Conservation (phyloP, 1,140 invertebrate genomes). For the Monomorium pharaonis region DNA sequence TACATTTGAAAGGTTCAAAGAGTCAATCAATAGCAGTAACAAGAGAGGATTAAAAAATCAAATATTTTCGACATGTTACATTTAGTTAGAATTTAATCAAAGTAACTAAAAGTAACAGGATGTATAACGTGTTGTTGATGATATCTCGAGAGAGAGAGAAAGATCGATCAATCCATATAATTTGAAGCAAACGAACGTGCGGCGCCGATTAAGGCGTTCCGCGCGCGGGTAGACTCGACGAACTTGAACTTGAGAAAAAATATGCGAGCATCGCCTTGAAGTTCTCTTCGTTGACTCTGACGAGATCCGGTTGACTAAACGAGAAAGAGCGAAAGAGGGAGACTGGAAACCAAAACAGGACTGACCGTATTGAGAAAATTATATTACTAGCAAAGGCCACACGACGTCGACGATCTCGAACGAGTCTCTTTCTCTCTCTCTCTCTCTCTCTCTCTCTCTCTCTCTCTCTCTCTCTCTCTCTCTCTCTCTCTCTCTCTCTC, state of each 20-base stretch:
- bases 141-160: background rate
- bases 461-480: too few species aligned
- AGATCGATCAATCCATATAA: background rate
- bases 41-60: background rate
- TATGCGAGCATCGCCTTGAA: conserved; percentile 59
- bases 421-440: background rate
- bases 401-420: conserved; percentile 32
- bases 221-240: conserved; percentile 52
- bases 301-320: conserved; percentile 49
- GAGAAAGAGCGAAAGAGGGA: background rate
- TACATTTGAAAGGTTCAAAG: background rate
- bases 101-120: background rate
- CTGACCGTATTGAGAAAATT: conserved; percentile 51
- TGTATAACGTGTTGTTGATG: background rate
- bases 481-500: too few species aligned
- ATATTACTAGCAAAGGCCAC: conserved; percentile 12
- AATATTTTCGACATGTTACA: background rate
- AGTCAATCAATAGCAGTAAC: background rate
- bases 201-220: conserved; percentile 34
- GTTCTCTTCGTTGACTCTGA: conserved; percentile 39
- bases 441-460: too few species aligned
- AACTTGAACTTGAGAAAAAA: conserved; percentile 77
- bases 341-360: conserved; percentile 32
- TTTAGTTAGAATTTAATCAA: background rate
- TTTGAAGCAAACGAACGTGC: background rate